phyloP scores from a whole-genome alignment of 1,140 invertebrate species.

The Mactra quadrangularis region DNA sequence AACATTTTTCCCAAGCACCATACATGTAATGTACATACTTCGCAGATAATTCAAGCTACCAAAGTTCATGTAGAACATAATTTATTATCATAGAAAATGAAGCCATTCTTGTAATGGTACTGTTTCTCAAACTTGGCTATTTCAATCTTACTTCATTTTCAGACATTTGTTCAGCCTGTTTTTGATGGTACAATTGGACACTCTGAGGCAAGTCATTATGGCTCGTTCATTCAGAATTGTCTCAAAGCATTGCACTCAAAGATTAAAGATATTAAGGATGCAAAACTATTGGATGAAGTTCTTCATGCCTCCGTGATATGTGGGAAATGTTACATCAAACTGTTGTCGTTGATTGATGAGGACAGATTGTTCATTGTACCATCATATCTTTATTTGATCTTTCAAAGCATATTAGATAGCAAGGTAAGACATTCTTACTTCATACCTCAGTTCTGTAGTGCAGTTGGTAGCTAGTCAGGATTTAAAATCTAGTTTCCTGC shows the following conservation, averaged over 20 bases:
- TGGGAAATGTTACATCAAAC: slow-evolving; percentile 8
- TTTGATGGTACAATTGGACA: neutral
- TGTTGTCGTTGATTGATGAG: neutral
- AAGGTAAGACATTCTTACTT: too few species aligned
- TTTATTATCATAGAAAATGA: too few species aligned
- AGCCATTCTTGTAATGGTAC: too few species aligned
- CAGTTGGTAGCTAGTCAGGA: neutral
- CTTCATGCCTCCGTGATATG: neutral
- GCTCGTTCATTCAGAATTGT: slow-evolving; percentile 7
- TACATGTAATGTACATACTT: too few species aligned
- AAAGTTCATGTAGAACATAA: too few species aligned
- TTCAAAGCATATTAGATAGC: neutral
- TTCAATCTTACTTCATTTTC: too few species aligned
- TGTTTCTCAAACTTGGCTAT: too few species aligned
- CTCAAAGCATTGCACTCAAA: neutral
- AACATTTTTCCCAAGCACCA: too few species aligned
- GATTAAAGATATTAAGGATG: neutral
- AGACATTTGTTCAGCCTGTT: slow-evolving; percentile 1
- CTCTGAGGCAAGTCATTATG: neutral
- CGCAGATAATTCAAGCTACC: too few species aligned
- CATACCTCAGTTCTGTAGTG: too few species aligned
- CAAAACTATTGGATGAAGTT: neutral
- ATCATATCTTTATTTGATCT: neutral
- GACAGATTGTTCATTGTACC: neutral
- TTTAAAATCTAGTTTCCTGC: neutral